Base-by-base conservation (phyloP, 2,113 vertebrate species). In the Columba janthina region DNA sequence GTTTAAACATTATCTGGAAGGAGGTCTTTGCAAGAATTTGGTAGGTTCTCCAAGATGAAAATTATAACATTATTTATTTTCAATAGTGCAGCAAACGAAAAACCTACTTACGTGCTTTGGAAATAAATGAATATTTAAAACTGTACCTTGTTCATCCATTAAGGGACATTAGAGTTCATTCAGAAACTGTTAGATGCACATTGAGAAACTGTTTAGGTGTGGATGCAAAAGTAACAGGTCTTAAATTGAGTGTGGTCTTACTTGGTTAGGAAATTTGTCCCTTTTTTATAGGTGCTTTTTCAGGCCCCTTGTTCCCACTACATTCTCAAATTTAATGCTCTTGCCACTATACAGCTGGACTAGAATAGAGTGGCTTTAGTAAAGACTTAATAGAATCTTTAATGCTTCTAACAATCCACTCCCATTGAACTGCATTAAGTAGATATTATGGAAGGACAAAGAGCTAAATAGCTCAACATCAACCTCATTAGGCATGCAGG, bases 351-450 rank as follows among this genome's bases (percentile, higher is more conserved):
- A 97, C 98, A 97, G 97, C 97, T 98, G 98, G 98, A 98, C 97
- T 95, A 98, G 97, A 99, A 98, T 96, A 97, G 98, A 98, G 94
- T 98, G 97, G 98, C 98, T 98, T 99, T 99, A 98, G 98, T 99
- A 99, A 99, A 99, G 99, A 99, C 98, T 99, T 99, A 99, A 99
- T 98, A 99, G 99, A 99, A 99, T 98, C 98, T 99, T 99, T 99
- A 99, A 99, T 98, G 98, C 98, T 95, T 98, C 98, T 98, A 98
- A 99, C 99, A 99, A 99, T 99, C 98, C 98, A 97, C 98, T 98
- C 98, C 98, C 98, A 99, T 98, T 99, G 99, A 99, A 98, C 98
- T 99, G 99, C 98, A 98, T 99, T 99, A 99, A 99, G 99, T 98
- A 99, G 99, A 99, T 99, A 99, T 99, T 99, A 99, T 98, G 98